Percentiles rank a stretch among this genome's conserved stretches.
Conservation (phyloP, 2,888 invertebrate species). For the Melinaea marsaeus region DNA sequence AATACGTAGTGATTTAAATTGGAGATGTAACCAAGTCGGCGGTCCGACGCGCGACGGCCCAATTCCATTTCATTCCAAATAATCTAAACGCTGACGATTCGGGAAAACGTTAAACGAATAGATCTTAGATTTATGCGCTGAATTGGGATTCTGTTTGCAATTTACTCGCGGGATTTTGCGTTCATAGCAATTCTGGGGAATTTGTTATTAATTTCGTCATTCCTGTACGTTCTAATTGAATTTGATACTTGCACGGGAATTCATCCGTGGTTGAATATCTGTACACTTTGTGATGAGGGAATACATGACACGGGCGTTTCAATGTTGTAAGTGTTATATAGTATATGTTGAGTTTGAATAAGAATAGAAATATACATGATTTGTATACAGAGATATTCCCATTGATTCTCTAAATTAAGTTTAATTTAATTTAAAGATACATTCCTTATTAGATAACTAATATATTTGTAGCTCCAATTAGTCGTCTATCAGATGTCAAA, state of each 20-base stretch:
- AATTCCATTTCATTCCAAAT: conserved; percentile 12
- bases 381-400: too few species aligned
- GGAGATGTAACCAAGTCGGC: not conserved
- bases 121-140: conserved; percentile 22
- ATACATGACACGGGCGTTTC: not conserved
- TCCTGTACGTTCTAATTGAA: conserved; percentile 47
- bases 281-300: not conserved
- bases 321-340: not conserved
- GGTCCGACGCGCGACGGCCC: too few species aligned
- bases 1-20: not conserved
- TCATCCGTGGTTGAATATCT: conserved; percentile 34
- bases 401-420: too few species aligned
- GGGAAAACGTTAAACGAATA: conserved; percentile 19
- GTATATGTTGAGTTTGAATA: too few species aligned
- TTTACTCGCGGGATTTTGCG: conserved; percentile 25
- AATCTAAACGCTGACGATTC: conserved; percentile 11
- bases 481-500: too few species aligned
- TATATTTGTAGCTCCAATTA: too few species aligned
- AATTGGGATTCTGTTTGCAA: conserved; percentile 22
- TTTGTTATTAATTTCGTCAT: conserved; percentile 53
- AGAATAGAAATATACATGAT: too few species aligned
- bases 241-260: conserved; percentile 45
- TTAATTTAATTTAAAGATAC: too few species aligned
- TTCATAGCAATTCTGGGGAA: conserved; percentile 39
- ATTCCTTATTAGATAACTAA: too few species aligned